Evolutionary conservation across 2,113 vertebrate species (phyloP), one percentile per base, ranked within the genome.

Genomic region (Litocranius walleri): DNA sequence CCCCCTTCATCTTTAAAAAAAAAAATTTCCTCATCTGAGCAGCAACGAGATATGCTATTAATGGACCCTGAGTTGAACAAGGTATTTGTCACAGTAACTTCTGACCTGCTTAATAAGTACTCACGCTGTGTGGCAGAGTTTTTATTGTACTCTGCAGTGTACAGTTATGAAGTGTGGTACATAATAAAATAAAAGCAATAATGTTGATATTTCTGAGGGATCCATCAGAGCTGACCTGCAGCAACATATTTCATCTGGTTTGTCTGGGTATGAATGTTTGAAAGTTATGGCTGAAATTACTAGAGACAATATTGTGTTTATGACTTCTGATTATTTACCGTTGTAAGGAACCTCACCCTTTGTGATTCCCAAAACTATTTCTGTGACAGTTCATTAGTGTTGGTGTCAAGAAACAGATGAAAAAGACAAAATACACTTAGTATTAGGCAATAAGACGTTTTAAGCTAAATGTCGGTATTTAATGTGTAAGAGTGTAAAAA

Each of bases 111-210:
- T 99, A 99, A 99, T 99, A 99, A 99, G 98, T 97, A 98, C 98
- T 98, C 98, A 98, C 93, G 97, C 98, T 96, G 95, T 97, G 98
- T 95, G 93, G 98, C 98, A 82, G 96, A 96, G 97, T 97, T 99
- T 98, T 99, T 99, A 99, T 99, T 98, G 98, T 98, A 97, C 98
- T 99, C 98, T 97, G 97, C 97, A 98, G 98, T 98, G 95, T 98
- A 97, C 98, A 85, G 98, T 98, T 98, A 99, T 99, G 99, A 99
- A 99, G 99, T 99, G 99, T 98, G 98, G 99, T 98, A 98, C 99
- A 99, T 99, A 99, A 99, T 99, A 99, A 99, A 99, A 99, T 99
- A 99, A 99, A 99, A 99, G 99, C 99, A 99, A 99, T 99, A 99
- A 99, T 99, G 99, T 98, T 99, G 98, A 98, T 99, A 99, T 99